Base-by-base conservation (phyloP, 53 echinoderm and acorn worm species). In the Temnopleurus reevesii region DNA sequence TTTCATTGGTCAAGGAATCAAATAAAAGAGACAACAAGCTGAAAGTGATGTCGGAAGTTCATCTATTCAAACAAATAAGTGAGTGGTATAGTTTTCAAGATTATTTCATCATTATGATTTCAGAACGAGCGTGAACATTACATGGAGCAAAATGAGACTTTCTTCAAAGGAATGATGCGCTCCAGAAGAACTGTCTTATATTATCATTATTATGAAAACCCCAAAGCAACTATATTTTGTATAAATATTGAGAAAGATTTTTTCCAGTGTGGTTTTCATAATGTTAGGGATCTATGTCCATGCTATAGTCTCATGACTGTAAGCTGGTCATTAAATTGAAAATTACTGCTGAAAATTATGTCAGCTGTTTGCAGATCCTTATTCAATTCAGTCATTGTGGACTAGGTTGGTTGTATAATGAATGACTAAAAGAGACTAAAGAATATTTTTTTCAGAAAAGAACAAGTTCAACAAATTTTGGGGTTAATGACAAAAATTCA, bases 401-500 rank as follows among this genome's bases (percentile, higher is more conserved):
- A 71, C 21, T n/a, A n/a, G n/a, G 21, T 30, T 71, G 21, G 8
- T 21, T 71, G 8, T 17, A 21, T n/a, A 41, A 71, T n/a, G 30
- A 71, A 66, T n/a, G n/a, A n/a, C n/a, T n/a, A 71, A 17, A 2
- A 9, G n/a, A 71, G 36, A 36, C 71, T 18, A 18, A 34, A 31
- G 63, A 17, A 12, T 63, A 15, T 10, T 63, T 31, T 10, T 21
- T 1, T 1, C n/a, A 38, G 34, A 71, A 4, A 71, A 71, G 71
- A n/a, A 19, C 19, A 7, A 71, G 41, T 43, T 38, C 36, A 21
- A 41, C 7, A 71, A 71, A 71, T 71, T 71, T 71, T 36, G 36
- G 23, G 71, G 71, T 71, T 71, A 71, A 71, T 71, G 71, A 71
- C 71, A 21, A 15, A 41, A 71, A n/a, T 71, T 38, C 71, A 71